Evolutionary conservation across 92 coral and sea anemone species (phyloP).

Genomic region (Zoanthus sansibaricus): DNA sequence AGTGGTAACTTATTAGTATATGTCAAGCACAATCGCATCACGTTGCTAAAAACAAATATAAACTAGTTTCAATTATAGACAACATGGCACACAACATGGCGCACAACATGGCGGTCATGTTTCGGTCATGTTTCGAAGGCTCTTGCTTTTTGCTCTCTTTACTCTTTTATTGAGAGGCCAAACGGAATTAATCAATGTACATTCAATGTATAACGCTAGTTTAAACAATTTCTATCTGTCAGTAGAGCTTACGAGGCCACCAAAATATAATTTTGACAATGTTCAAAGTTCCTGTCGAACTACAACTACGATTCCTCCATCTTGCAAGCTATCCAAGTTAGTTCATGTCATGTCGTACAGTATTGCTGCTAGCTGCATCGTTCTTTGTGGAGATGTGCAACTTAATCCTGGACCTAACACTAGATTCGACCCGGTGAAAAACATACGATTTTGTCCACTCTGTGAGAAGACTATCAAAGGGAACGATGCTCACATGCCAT

Average conservation of each 20-base stretch:
- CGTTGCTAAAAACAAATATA: no score
- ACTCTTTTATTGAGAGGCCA: conserved; percentile 15
- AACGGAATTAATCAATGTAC: conserved; percentile 10
- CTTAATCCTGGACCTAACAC: conserved; percentile 2
- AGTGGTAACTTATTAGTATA: no score
- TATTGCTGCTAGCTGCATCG: conserved; percentile 5
- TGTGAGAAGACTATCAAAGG: conserved; percentile 4
- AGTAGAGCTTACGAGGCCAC: conserved; percentile 9
- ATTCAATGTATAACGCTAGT: conserved; percentile 13
- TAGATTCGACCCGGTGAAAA: conserved; percentile 4
- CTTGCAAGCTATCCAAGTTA: conserved; percentile 8
- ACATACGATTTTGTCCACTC: not conserved
- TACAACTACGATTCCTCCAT: not conserved
- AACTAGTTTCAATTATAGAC: no score
- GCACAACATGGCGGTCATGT: conserved; percentile 9
- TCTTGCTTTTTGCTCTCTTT: conserved; percentile 11
- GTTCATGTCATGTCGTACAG: not conserved
- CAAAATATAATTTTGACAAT: conserved; percentile 8
- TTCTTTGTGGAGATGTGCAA: conserved; percentile 3
- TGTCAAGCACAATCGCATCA: no score
- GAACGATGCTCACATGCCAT: conserved; percentile 6
- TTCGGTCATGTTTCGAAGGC: conserved; percentile 15
- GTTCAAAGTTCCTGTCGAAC: conserved; percentile 6
- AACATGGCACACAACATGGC: no score
- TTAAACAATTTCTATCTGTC: conserved; percentile 5